Conservation (phyloP, 2,797 vertebrate genomes). For the Pseudochirops corinnae region DNA sequence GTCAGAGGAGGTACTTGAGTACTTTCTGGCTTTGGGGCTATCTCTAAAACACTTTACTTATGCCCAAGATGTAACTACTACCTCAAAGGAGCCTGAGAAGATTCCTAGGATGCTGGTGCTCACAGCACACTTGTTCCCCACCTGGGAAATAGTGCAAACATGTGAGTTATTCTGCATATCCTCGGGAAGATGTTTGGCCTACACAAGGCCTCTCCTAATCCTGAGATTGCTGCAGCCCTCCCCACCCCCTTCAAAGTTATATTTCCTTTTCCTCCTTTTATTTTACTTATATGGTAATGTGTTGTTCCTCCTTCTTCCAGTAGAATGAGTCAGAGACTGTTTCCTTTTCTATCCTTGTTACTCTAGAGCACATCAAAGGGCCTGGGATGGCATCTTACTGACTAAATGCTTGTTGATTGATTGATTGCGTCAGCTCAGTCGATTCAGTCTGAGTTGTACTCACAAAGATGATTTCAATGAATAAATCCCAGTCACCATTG, state of each 20-base stretch:
- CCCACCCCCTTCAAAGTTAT: background rate
- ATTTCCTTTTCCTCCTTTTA: background rate
- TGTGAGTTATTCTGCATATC: background rate
- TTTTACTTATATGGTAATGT: background rate
- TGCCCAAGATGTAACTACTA: background rate
- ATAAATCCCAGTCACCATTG: background rate
- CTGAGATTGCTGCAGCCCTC: background rate
- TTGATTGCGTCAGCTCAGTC: background rate
- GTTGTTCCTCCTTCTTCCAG: background rate
- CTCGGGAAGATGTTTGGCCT: background rate
- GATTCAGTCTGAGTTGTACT: background rate
- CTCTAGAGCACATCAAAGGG: background rate
- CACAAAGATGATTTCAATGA: background rate
- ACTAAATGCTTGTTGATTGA: background rate
- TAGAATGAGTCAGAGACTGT: background rate
- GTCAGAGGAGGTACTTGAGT: background rate
- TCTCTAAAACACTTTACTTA: constrained; percentile 33
- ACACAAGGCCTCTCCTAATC: background rate
- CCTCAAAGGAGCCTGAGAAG: background rate
- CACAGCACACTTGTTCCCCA: constrained; percentile 12
- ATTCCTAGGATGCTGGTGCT: background rate
- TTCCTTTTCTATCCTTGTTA: background rate
- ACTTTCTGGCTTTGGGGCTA: constrained; percentile 16
- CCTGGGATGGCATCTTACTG: background rate
- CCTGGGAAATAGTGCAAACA: background rate